These are phyloP conservation scores for Himalopsyche tibetana DNA, from an alignment of 2,888 invertebrate species.

Conservation along the genomic window DNA sequence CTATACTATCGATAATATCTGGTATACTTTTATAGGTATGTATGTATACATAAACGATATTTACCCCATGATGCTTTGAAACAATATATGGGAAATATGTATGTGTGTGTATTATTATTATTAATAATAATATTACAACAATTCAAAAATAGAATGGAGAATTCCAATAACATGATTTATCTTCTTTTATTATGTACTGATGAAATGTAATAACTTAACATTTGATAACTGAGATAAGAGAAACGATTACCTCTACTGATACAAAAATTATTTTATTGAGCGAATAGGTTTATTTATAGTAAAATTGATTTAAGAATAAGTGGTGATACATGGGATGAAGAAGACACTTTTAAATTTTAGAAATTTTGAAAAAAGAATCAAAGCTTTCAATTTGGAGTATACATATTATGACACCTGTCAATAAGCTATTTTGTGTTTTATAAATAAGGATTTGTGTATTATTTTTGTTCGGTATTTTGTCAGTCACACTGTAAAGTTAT, in stretches of 20 bases:
- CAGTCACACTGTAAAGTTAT: background rate
- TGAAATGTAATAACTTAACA: background rate
- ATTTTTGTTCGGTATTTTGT: background rate
- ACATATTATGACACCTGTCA: too few species aligned
- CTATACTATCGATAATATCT: too few species aligned
- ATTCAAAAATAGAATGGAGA: slow-evolving; percentile 7
- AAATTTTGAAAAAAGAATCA: too few species aligned
- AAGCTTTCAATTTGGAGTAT: too few species aligned
- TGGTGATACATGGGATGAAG: too few species aligned
- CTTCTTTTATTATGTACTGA: background rate
- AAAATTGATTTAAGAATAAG: too few species aligned
- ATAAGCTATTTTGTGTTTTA: too few species aligned
- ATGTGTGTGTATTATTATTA: background rate
- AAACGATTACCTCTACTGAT: background rate
- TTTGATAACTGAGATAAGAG: background rate
- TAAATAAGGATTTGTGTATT: background rate
- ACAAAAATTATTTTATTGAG: too few species aligned
- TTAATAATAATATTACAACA: background rate
- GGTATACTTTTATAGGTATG: too few species aligned
- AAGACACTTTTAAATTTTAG: too few species aligned
- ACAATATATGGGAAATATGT: background rate
- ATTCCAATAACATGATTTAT: slow-evolving; percentile 3
- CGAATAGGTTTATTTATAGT: too few species aligned
- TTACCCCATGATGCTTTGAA: background rate
- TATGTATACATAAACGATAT: too few species aligned